These are phyloP conservation scores for Gobiocypris rarus DNA, from an alignment of 2,113 vertebrate genomes.

Conservation along the genomic window DNA sequence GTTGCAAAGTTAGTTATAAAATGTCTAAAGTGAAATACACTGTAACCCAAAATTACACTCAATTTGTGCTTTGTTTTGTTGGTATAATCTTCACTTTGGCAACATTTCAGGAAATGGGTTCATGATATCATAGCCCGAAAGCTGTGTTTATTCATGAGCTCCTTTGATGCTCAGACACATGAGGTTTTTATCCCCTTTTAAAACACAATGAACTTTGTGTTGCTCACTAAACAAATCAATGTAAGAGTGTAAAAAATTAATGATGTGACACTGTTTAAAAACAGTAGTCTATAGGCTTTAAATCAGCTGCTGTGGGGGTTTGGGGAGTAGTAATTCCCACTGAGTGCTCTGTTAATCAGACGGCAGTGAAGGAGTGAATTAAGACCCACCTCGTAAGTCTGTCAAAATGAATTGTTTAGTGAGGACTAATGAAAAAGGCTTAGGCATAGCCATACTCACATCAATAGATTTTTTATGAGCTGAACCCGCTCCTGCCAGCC, in stretches of 20 bases:
- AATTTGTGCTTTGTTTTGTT: constrained; percentile 10
- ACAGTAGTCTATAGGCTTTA: constrained; percentile 58
- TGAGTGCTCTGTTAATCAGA: constrained; percentile 68
- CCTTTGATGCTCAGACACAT: constrained; percentile 17
- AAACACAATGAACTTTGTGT: constrained; percentile 63
- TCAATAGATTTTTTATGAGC: constrained; percentile 48
- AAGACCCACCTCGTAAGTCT: constrained; percentile 58
- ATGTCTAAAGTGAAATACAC: too few species aligned
- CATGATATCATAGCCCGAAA: background rate
- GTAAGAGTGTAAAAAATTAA: constrained; percentile 69
- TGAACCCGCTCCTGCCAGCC: constrained; percentile 5
- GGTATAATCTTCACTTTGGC: background rate
- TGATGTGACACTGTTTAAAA: constrained; percentile 68
- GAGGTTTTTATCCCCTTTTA: constrained; percentile 58
- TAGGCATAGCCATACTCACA: constrained; percentile 10
- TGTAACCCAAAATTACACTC: too few species aligned
- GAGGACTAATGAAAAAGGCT: constrained; percentile 50
- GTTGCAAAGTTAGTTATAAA: too few species aligned
- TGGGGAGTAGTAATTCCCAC: constrained; percentile 52
- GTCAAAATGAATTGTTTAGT: constrained; percentile 57
- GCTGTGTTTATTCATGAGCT: constrained; percentile 26
- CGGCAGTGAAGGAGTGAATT: constrained; percentile 50
- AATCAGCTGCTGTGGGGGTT: constrained; percentile 60
- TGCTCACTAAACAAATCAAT: constrained; percentile 70
- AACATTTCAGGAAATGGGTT: background rate